Conservation (phyloP, 2,113 vertebrate genomes). For the Coturnix japonica region DNA sequence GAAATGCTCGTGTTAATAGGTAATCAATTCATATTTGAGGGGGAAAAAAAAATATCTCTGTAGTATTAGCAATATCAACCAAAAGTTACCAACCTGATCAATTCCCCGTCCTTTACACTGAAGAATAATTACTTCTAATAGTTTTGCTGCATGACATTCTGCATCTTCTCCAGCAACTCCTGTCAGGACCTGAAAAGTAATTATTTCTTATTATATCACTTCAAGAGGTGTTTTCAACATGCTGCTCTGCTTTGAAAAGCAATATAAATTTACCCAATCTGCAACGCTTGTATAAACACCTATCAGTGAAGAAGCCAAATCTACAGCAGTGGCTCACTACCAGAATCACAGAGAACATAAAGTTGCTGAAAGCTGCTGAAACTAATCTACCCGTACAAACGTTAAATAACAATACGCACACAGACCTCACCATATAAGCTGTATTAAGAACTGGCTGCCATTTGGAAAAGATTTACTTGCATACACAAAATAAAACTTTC, state of each 20-base stretch:
- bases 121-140: slow-evolving; percentile 95
- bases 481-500: neutral
- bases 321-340: neutral
- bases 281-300: neutral
- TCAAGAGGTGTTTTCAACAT: neutral
- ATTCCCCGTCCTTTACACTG: slow-evolving; percentile 99
- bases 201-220: neutral
- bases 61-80: neutral
- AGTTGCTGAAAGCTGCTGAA: neutral
- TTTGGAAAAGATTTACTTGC: neutral
- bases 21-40: neutral
- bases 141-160: slow-evolving; percentile 96
- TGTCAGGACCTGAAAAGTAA: slow-evolving; percentile 87
- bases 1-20: neutral
- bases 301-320: neutral
- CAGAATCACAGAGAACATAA: neutral
- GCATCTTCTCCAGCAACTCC: slow-evolving; percentile 98
- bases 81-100: slow-evolving; percentile 87
- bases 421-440: neutral
- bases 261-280: neutral
- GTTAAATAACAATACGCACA: neutral
- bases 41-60: neutral
- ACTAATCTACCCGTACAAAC: neutral
- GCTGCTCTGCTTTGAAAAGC: neutral
- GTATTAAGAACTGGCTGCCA: neutral